Evolutionary conservation across 92 coral and sea anemone species (phyloP).

Genomic region (Parazoanthus atlanticus): DNA sequence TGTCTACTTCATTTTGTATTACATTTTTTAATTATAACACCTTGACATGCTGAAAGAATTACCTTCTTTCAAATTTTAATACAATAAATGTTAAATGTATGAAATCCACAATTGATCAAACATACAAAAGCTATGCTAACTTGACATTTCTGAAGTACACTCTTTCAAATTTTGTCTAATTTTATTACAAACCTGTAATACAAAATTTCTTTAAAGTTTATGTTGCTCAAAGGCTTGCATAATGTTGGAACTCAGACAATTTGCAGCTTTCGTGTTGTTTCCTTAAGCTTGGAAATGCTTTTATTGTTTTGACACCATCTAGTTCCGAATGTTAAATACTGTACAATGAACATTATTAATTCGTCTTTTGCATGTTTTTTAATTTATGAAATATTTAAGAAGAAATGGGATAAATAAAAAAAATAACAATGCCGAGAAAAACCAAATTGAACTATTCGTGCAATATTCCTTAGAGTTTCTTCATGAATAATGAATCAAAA

Average conservation of each 20-base stretch:
- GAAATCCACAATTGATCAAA: conserved; percentile 1
- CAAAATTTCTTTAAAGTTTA: not conserved
- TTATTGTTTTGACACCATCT: conserved; percentile 25
- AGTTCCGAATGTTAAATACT: conserved; percentile 2
- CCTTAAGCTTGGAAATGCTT: conserved; percentile 3
- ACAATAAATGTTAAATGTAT: conserved; percentile 18
- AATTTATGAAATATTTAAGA: not conserved
- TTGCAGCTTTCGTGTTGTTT: not conserved
- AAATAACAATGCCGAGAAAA: not conserved
- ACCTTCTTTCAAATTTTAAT: not conserved
- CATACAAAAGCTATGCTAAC: not conserved
- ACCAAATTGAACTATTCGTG: not conserved
- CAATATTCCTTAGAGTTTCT: not conserved
- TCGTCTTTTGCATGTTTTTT: not conserved
- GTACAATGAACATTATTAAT: not conserved
- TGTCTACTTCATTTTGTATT: not conserved
- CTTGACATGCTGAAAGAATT: not conserved
- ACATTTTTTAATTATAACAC: conserved; percentile 23
- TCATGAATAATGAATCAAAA: not conserved
- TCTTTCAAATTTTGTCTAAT: not conserved
- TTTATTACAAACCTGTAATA: not conserved
- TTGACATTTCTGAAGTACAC: not conserved
- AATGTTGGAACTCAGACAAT: not conserved
- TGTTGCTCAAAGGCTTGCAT: not conserved
- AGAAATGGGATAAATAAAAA: not conserved